Evolutionary conservation across 1,140 invertebrate genomes (phyloP), one percentile per base, ranked within the genome.

Genomic region (Ceratitis capitata): DNA sequence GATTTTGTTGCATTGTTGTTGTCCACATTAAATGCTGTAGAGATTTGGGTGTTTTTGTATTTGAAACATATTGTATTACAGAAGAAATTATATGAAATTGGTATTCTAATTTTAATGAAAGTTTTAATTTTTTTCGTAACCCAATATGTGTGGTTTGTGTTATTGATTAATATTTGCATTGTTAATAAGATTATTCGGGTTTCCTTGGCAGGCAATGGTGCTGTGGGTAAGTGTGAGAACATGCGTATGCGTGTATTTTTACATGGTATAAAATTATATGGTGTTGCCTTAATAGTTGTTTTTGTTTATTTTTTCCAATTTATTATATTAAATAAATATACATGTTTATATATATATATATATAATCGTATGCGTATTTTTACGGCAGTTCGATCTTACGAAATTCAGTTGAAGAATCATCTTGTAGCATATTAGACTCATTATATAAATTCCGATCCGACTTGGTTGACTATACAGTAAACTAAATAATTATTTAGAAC

Each of bases 361-460:
- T n/a, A 9, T 61, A 61, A 74, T 29, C 49, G 45, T 83, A 49
- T 9, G 45, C 49, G 45, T 83, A 49, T 9, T 56, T 84, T 78
- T 78, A 78, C 39, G 39, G 23, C 39, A 45, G 19, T 19, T 78
- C 39, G 45, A 74, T 82, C 86, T 86, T 86, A 86, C 86, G 84
- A 86, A 86, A 85, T 82, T 86, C 86, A 51, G 84, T 85, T 6
- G 86, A 86, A 26, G 86, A 85, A 32, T 86, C 86, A 47, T 86
- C 86, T 61, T 83, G 82, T n/a, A 86, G 49, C 35, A 86, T 85
- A 69, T 82, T 47, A 23, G 61, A 82, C 35, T 91, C 89, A 47
- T 89, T 78, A 64, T 87, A 89, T 35, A 91, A 88, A 87, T 91
- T 91, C 23, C 90, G 89, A 88, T 91, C 90, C 85, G 90, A 89